A percentile compares a stretch with the other conserved stretches of the same genome.
Evolutionary conservation across 2,797 vertebrate genomes (phyloP).

Genomic region (Gymnocypris eckloni): DNA sequence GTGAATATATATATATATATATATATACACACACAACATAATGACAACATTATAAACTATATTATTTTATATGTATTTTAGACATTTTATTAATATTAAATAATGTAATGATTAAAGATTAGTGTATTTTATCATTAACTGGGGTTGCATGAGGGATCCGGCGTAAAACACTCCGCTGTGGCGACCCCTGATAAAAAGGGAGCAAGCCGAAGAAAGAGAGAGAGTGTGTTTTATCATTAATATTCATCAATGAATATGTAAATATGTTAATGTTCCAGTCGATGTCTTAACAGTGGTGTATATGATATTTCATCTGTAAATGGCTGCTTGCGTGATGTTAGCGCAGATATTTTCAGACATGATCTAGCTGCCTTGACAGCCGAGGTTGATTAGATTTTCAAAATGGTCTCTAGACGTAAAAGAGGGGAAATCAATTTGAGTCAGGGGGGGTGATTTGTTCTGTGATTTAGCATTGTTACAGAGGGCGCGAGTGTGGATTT

Average conservation of each 20-base stretch:
- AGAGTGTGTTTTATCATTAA: not conserved
- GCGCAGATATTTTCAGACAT: not conserved
- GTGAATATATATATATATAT: no score
- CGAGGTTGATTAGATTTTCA: conserved; percentile 57
- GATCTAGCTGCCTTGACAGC: conserved; percentile 22
- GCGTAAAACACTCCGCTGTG: no score
- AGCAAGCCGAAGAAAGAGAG: no score
- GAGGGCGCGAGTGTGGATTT: conserved; percentile 19
- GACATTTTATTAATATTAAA: not conserved
- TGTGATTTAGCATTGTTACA: conserved; percentile 66
- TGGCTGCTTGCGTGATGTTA: no score
- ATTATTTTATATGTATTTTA: no score
- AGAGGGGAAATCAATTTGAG: conserved; percentile 67
- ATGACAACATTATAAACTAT: not conserved
- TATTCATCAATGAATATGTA: not conserved
- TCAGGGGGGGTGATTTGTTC: conserved; percentile 58
- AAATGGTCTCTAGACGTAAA: conserved; percentile 49
- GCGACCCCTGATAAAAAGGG: no score
- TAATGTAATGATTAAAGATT: not conserved
- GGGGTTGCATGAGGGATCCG: no score
- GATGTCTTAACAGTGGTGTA: conserved; percentile 1
- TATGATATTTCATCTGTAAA: not conserved
- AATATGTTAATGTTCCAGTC: not conserved
- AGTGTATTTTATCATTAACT: not conserved
- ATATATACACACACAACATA: no score